These are phyloP conservation scores for Ernsta delagoae DNA, from an alignment of 2,888 invertebrate genomes.

Conservation along the genomic window DNA sequence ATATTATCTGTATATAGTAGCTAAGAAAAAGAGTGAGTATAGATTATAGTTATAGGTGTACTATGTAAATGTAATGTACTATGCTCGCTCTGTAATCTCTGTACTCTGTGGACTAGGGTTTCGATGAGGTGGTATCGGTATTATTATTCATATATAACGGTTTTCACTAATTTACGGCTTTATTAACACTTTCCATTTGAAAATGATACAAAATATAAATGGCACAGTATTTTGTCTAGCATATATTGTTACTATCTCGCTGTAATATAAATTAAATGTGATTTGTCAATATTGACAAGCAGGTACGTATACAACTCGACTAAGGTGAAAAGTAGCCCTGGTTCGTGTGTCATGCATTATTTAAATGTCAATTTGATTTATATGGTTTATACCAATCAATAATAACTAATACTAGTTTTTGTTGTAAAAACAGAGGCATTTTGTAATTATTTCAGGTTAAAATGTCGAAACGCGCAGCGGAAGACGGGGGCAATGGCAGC, in stretches of 20 bases:
- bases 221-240: constrained; percentile 32
- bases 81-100: too few species aligned
- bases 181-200: constrained; percentile 38
- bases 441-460: too few species aligned
- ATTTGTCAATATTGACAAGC: constrained; percentile 73
- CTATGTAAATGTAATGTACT: too few species aligned
- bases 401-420: too few species aligned
- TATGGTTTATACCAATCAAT: too few species aligned
- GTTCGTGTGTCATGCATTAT: constrained; percentile 19
- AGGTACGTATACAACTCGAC: constrained; percentile 70
- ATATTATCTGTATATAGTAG: too few species aligned
- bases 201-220: constrained; percentile 40
- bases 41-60: too few species aligned
- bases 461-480: too few species aligned
- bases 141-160: constrained; percentile 31
- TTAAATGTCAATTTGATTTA: constrained; percentile 45
- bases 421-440: too few species aligned
- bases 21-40: too few species aligned
- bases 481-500: too few species aligned
- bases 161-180: constrained; percentile 35
- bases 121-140: constrained; percentile 43
- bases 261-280: constrained; percentile 39
- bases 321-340: constrained; percentile 48
- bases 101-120: constrained; percentile 38
- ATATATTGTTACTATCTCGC: constrained; percentile 25